These are phyloP conservation scores for Lithobates pipiens DNA, from an alignment of 2,797 vertebrate species.

Conservation along the genomic window DNA sequence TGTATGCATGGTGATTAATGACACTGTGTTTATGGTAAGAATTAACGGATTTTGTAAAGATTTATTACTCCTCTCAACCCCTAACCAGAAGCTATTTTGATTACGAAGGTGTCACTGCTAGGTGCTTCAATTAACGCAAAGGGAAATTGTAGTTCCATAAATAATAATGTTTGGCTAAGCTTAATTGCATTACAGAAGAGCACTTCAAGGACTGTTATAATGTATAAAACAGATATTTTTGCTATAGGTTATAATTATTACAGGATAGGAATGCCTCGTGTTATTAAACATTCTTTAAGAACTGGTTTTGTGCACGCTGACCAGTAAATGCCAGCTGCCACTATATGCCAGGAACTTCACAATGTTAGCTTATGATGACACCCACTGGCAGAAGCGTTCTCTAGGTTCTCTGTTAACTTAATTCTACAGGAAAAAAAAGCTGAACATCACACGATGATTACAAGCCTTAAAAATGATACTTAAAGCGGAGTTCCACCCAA, in stretches of 20 bases:
- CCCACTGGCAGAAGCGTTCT: slow-evolving; percentile 62
- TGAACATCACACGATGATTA: neutral
- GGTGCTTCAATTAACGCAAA: neutral
- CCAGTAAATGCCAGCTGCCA: slow-evolving; percentile 6
- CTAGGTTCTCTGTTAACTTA: neutral
- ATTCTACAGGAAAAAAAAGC: neutral
- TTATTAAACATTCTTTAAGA: neutral
- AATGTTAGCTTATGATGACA: slow-evolving; percentile 61
- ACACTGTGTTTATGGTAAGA: neutral
- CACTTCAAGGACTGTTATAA: neutral
- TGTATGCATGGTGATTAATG: neutral
- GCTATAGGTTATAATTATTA: slow-evolving; percentile 19
- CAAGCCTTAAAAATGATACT: no score
- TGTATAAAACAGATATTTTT: neutral
- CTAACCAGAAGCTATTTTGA: neutral
- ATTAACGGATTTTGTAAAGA: neutral
- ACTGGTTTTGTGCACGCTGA: neutral
- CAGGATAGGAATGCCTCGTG: neutral
- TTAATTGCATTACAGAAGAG: neutral
- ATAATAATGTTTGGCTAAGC: neutral
- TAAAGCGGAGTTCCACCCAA: no score
- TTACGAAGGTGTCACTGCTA: neutral
- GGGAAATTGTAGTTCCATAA: neutral
- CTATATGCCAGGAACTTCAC: slow-evolving; percentile 4
- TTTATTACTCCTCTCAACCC: neutral